phyloP scores from a whole-genome alignment of 1,140 invertebrate species.

The Steinernema khuongi region DNA sequence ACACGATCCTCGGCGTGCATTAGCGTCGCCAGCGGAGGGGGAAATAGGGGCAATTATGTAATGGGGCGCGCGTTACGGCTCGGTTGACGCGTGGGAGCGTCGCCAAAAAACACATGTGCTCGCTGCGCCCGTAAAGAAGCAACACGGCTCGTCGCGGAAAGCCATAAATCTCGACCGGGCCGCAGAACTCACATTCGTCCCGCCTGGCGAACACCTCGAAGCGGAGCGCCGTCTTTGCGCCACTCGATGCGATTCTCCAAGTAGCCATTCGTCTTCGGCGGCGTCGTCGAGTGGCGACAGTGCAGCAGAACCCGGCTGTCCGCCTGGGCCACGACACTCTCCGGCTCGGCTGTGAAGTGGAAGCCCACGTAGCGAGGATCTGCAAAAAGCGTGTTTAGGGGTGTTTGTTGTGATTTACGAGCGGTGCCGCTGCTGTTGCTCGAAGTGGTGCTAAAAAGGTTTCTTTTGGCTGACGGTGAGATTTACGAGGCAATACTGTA shows the following conservation, averaged over 20 bases:
- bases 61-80: neutral
- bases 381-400: neutral
- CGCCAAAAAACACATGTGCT: neutral
- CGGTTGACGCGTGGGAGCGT: neutral
- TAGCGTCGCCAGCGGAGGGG: neutral
- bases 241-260: conserved; percentile 5
- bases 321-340: neutral
- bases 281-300: neutral
- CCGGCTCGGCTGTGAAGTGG: conserved; percentile 2
- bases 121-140: neutral
- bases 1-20: neutral
- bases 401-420: neutral
- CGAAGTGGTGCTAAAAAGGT: too few species aligned
- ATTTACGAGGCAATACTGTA: too few species aligned
- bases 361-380: neutral
- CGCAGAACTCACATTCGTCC: conserved; percentile 6
- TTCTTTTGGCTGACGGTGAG: too few species aligned
- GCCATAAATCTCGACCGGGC: neutral
- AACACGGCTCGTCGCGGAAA: neutral
- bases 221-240: conserved; percentile 11
- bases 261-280: neutral
- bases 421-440: too few species aligned
- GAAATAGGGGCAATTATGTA: neutral
- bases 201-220: neutral
- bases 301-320: neutral